Evolutionary conservation across 2,113 vertebrate genomes (phyloP).

Genomic region (Pterocles gutturalis): DNA sequence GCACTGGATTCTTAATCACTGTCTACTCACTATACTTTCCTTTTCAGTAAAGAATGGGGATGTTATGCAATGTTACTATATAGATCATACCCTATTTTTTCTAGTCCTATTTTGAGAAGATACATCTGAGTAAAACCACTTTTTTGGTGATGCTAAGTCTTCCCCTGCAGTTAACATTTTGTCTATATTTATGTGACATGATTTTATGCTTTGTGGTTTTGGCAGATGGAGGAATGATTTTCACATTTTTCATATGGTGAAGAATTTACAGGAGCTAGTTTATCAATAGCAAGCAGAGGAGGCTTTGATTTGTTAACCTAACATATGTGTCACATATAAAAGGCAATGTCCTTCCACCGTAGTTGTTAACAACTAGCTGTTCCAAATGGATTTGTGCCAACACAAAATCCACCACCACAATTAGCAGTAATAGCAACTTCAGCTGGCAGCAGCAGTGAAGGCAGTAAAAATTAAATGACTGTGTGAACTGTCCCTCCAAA

Average conservation of each 20-base stretch:
- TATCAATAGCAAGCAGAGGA: not conserved
- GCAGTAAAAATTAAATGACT: not conserved
- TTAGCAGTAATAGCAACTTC: conserved; percentile 25
- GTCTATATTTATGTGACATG: not conserved
- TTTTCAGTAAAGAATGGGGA: not conserved
- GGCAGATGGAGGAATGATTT: conserved; percentile 11
- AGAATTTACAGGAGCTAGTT: not conserved
- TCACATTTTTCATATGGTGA: conserved; percentile 4
- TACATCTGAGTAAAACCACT: conserved; percentile 11
- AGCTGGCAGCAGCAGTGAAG: conserved; percentile 12
- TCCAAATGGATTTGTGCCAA: conserved; percentile 47
- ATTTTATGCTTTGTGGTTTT: not conserved
- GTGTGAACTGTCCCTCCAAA: not conserved
- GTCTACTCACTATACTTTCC: not conserved
- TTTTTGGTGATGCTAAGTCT: conserved; percentile 28
- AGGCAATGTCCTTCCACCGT: conserved; percentile 5
- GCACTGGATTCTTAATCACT: not conserved
- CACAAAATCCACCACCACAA: conserved; percentile 23
- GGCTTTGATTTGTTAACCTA: conserved; percentile 24
- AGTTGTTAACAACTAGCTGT: not conserved
- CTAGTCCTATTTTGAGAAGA: conserved; percentile 39
- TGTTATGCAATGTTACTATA: conserved; percentile 24
- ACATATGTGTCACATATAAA: not conserved
- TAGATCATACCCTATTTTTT: not conserved
- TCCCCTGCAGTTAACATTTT: not conserved